Evolutionary conservation across 1,140 invertebrate species (phyloP), one percentile per base, ranked within the genome.

Genomic region (Caenorhabditis inopinata): DNA sequence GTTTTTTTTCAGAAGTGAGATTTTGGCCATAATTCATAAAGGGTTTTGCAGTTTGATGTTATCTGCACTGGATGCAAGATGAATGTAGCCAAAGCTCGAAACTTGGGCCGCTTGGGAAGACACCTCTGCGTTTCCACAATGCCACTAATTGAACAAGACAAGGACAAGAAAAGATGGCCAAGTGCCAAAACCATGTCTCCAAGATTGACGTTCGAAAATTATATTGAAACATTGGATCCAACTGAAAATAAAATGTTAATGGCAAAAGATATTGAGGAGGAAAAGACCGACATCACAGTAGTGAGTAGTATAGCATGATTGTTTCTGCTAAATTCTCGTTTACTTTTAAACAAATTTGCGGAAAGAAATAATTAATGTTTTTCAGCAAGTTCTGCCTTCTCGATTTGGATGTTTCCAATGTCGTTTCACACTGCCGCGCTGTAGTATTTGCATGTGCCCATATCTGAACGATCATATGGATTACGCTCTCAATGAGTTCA

Each of bases 401-500:
- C 58, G 58, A 1, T 68, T 68, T 32, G 58, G 58, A 18, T 68
- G 58, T 21, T 68, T 68, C 58, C 32, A 68, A 42, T 68, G 58
- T 68, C 58, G 58, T 21, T 68, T 68, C 32, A 38, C 58, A 18
- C 32, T 68, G 21, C 58, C 58, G 6, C 11, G 32, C 27, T 68
- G 58, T 11, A 12, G 25, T 11, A 18, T 68, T 2, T 68, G 58
- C n/a, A 68, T 68, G 58, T 38, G 32, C 16, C 58, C 58, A 4
- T 68, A 68, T 42, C 38, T 68, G 58, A 68, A 68, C n/a, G 58
- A 68, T 42, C 58, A 68, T n/a, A 68, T 68, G 58, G 58, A 68
- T 21, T 68, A 18, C 21, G 32, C 58, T 18, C 58, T 68, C 58
- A 68, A 68, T 38, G 58, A 68, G 3, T 38, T 11, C 29, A 68